These are phyloP conservation scores for Pangasianodon gigas DNA, from an alignment of 2,113 vertebrate species.

Conservation along the genomic window DNA sequence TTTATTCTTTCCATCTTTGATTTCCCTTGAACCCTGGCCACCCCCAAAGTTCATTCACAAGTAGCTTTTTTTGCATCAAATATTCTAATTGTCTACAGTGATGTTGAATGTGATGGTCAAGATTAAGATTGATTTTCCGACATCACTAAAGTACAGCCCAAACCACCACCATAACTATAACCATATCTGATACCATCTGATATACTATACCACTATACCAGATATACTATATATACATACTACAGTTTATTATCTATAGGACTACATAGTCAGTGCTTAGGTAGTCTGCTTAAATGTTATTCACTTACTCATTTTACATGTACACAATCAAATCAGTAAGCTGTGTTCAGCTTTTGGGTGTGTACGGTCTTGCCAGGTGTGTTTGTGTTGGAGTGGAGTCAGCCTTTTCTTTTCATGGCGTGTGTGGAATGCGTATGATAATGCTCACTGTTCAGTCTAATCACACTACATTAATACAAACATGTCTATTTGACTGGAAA, in stretches of 20 bases:
- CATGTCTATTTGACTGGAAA: conserved; percentile 73
- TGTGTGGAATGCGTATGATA: conserved; percentile 64
- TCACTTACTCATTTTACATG: neutral
- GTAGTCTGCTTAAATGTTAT: neutral
- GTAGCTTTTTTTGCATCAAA: neutral
- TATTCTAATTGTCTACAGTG: neutral
- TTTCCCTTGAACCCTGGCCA: neutral
- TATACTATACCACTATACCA: neutral
- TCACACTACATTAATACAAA: conserved; percentile 66
- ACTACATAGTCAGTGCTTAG: neutral
- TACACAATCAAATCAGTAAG: neutral
- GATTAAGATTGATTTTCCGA: neutral
- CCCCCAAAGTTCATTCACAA: neutral
- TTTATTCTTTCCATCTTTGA: neutral
- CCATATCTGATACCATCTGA: neutral
- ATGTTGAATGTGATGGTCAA: neutral
- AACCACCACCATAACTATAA: neutral
- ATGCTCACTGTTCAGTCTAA: conserved; percentile 60
- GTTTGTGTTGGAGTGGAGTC: neutral
- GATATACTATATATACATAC: neutral
- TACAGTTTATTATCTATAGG: neutral
- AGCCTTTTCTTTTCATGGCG: conserved; percentile 1
- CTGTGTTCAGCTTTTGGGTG: neutral
- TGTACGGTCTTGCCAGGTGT: neutral
- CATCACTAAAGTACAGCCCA: neutral